Evolutionary conservation across 2,797 vertebrate species (phyloP).

Genomic region (Leucoraja ocellata): DNA sequence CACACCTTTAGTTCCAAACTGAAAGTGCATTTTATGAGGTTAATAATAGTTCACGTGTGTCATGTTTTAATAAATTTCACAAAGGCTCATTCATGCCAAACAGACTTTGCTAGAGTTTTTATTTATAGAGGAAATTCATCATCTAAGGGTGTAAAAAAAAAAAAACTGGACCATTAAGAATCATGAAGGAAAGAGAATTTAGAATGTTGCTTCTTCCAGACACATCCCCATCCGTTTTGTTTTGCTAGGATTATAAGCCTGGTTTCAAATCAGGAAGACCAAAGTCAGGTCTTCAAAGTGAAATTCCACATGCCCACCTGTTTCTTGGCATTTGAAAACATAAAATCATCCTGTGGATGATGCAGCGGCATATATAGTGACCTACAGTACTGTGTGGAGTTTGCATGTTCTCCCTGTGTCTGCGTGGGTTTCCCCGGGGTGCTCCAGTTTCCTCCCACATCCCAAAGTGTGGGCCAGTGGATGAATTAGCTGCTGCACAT

Average conservation of each 20-base stretch:
- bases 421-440: too few species aligned
- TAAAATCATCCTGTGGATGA: background rate
- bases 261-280: background rate
- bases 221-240: too few species aligned
- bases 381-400: too few species aligned
- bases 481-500: too few species aligned
- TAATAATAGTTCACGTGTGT: background rate
- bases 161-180: background rate
- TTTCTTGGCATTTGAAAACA: background rate
- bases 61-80: background rate
- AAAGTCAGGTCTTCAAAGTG: background rate
- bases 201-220: background rate
- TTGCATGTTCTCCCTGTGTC: too few species aligned
- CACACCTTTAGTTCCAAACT: background rate
- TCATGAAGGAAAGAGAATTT: too few species aligned
- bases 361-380: too few species aligned
- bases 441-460: too few species aligned
- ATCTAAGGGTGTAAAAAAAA: background rate
- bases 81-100: background rate
- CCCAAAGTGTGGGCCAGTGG: too few species aligned
- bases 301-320: background rate
- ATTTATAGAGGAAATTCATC: background rate
- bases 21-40: background rate
- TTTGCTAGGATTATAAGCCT: background rate
- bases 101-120: background rate